phyloP scores from a whole-genome alignment of 1,140 invertebrate species.

The Ceratitis capitata region DNA sequence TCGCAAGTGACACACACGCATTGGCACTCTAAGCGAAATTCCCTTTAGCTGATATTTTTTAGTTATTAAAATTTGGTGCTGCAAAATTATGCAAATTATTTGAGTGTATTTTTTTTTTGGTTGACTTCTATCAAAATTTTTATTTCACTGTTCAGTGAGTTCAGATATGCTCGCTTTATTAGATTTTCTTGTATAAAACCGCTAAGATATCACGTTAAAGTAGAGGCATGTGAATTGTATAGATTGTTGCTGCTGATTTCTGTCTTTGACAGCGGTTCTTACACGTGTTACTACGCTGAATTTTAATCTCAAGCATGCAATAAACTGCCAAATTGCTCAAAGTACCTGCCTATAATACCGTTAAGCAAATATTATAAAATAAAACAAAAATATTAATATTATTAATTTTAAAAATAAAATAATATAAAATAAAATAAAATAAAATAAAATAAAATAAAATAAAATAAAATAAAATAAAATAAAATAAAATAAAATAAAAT shows the following conservation, averaged over 20 bases:
- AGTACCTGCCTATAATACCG: not conserved
- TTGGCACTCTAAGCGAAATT: not conserved
- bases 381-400: too few relatives aligned
- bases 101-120: not conserved
- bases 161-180: not conserved
- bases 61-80: slow-evolving; percentile 4
- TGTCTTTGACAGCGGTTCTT: not conserved
- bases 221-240: not conserved
- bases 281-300: not conserved
- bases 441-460: too few relatives aligned
- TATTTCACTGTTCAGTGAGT: not conserved
- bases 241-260: not conserved
- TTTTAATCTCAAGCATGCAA: not conserved
- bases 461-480: too few relatives aligned
- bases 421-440: too few relatives aligned
- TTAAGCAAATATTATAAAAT: too few relatives aligned
- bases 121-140: slow-evolving; percentile 21
- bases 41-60: not conserved
- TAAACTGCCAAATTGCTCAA: not conserved
- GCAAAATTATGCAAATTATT: slow-evolving; percentile 27
- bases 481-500: too few relatives aligned
- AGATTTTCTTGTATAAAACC: not conserved
- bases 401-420: too few relatives aligned
- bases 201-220: not conserved
- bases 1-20: not conserved